Evolutionary conservation across 1,140 invertebrate genomes (phyloP).

Genomic region (Apocrypta bakeri): DNA sequence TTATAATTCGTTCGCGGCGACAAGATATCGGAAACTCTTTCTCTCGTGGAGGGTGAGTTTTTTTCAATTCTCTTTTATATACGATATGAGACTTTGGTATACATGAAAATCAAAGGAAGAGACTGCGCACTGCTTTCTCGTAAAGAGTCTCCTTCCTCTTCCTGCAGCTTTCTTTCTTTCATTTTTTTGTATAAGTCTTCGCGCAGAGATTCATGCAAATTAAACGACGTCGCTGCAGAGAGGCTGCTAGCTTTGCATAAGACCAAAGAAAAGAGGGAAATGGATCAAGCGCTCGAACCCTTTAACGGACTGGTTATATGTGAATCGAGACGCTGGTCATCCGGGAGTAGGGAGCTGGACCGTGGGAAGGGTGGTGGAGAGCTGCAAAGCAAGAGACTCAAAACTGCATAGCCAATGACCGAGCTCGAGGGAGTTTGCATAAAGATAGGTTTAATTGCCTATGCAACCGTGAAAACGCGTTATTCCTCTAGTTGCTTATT

Average conservation of each 20-base stretch:
- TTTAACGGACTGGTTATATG: conserved; percentile 66
- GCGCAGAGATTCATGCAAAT: conserved; percentile 40
- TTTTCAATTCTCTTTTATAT: conserved; percentile 1
- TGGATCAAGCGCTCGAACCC: conserved; percentile 49
- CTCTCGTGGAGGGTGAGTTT: neutral
- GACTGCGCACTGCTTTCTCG: neutral
- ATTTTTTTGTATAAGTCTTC: neutral
- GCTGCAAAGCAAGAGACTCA: conserved; percentile 11
- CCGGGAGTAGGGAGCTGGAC: conserved; percentile 52
- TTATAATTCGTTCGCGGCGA: neutral
- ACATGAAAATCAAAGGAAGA: neutral
- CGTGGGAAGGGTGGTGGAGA: conserved; percentile 67
- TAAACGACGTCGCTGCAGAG: neutral
- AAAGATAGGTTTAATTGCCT: conserved; percentile 71
- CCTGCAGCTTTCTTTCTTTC: neutral
- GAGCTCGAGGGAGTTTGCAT: conserved; percentile 66
- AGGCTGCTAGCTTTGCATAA: neutral
- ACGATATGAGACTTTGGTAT: neutral
- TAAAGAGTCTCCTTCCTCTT: conserved; percentile 1
- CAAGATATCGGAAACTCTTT: neutral
- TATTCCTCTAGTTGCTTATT: conserved; percentile 39
- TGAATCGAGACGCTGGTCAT: conserved; percentile 48
- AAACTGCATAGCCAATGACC: conserved; percentile 73
- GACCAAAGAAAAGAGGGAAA: conserved; percentile 1
- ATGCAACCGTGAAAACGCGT: conserved; percentile 70